phyloP scores from a whole-genome alignment of 2,888 invertebrate species.

The Eilema depressum region DNA sequence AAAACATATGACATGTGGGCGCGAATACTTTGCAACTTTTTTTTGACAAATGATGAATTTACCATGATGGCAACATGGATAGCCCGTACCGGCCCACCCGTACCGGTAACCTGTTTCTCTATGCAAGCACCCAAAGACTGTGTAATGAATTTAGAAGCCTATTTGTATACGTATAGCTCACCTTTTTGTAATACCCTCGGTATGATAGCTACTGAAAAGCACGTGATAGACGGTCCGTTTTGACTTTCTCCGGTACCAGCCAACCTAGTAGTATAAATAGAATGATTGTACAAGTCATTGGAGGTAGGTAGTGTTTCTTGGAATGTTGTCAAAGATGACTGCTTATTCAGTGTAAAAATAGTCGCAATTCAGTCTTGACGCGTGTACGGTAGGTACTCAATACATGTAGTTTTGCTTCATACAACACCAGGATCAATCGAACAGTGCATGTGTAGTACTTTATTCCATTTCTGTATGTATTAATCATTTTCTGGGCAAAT shows the following conservation, averaged over 20 bases:
- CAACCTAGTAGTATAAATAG: not conserved
- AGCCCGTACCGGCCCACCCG: too few relatives aligned
- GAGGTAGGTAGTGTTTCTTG: slow-evolving; percentile 13
- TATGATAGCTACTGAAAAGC: not conserved
- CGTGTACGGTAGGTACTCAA: slow-evolving; percentile 5
- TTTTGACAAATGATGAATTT: too few relatives aligned
- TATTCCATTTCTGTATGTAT: slow-evolving; percentile 42
- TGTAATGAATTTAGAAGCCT: not conserved
- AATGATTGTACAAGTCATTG: not conserved
- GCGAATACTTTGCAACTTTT: too few relatives aligned
- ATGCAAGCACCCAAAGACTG: too few relatives aligned
- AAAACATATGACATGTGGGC: too few relatives aligned
- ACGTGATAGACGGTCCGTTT: not conserved
- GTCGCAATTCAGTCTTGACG: not conserved
- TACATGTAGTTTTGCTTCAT: slow-evolving; percentile 5
- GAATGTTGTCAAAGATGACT: slow-evolving; percentile 25
- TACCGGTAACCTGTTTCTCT: too few relatives aligned
- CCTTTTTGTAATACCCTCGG: not conserved
- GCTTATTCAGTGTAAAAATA: slow-evolving; percentile 14
- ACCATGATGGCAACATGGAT: too few relatives aligned
- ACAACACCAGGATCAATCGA: slow-evolving; percentile 9
- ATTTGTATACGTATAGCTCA: not conserved
- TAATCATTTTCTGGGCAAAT: slow-evolving; percentile 51
- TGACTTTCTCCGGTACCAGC: not conserved
- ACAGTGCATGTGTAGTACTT: slow-evolving; percentile 34